Percentiles rank a stretch among this genome's conserved stretches.
These are phyloP conservation scores for Notarius quadriscutis DNA, from an alignment of 2,113 vertebrate species.

Conservation along the genomic window DNA sequence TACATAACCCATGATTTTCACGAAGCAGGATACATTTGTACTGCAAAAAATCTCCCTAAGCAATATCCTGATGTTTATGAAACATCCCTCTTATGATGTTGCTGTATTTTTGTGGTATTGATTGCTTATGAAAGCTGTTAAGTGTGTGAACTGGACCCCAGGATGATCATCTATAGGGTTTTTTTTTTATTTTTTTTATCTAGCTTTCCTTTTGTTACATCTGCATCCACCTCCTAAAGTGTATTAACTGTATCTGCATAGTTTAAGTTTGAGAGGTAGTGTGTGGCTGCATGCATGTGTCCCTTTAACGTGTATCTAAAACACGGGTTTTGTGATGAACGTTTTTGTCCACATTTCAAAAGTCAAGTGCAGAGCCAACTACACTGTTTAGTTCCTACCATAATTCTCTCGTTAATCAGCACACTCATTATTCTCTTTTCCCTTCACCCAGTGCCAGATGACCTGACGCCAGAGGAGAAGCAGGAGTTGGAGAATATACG, in stretches of 20 bases:
- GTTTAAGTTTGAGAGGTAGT: not conserved
- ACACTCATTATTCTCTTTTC: conserved; percentile 26
- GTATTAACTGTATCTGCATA: not conserved
- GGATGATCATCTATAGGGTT: not conserved
- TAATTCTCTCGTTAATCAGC: not conserved
- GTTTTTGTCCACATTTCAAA: not conserved
- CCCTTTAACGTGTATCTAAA: not conserved
- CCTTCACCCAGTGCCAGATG: conserved; percentile 81
- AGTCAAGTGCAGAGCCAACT: not conserved
- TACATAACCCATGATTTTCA: not conserved
- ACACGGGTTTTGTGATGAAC: not conserved
- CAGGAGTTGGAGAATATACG: conserved; percentile 95
- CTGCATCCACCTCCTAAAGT: not conserved
- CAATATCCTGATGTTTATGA: not conserved
- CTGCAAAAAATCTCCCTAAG: too few relatives aligned
- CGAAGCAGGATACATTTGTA: not conserved
- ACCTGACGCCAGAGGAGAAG: conserved; percentile 92
- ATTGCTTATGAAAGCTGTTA: not conserved
- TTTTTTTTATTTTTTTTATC: not conserved
- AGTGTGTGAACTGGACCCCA: conserved; percentile 3
- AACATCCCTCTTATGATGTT: not conserved
- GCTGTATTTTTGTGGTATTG: conserved; percentile 23
- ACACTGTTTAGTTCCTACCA: not conserved
- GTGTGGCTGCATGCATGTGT: not conserved
- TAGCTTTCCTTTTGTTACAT: not conserved